Evolutionary conservation across 1,140 invertebrate genomes (phyloP).

Genomic region (Stenopsyche tienmushanensis): DNA sequence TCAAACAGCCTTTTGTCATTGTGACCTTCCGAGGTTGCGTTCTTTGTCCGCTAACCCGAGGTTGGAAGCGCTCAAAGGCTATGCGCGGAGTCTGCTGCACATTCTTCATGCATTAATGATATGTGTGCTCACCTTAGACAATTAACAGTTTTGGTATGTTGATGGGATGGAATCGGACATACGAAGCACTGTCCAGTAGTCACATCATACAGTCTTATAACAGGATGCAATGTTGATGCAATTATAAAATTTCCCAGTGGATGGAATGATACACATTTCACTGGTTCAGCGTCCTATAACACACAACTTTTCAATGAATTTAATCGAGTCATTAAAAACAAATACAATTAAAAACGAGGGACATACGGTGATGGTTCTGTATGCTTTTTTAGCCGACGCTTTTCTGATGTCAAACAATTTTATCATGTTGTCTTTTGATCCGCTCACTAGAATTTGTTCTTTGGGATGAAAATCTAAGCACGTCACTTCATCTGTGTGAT

Average conservation of each 20-base stretch:
- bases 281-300: conserved; percentile 81
- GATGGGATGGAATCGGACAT: conserved; percentile 84
- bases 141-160: conserved; percentile 86
- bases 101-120: too few species aligned
- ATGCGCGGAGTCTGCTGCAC: too few species aligned
- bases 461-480: conserved; percentile 95
- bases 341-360: conserved; percentile 14
- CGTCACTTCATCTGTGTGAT: conserved; percentile 97
- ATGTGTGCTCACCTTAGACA: conserved; percentile 80
- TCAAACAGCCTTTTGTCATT: too few species aligned
- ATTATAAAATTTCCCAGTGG: conserved; percentile 93
- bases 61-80: too few species aligned
- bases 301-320: neutral
- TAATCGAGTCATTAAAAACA: neutral
- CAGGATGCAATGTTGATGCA: conserved; percentile 89
- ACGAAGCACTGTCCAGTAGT: conserved; percentile 96
- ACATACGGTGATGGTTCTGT: conserved; percentile 82
- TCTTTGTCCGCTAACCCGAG: too few species aligned
- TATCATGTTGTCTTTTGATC: conserved; percentile 89
- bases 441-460: conserved; percentile 90
- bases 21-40: too few species aligned
- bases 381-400: conserved; percentile 96
- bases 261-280: conserved; percentile 90
- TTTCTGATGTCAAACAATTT: conserved; percentile 98
- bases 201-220: conserved; percentile 91